phyloP scores from a whole-genome alignment of 2,113 vertebrate species.

The Helogale parvula region DNA sequence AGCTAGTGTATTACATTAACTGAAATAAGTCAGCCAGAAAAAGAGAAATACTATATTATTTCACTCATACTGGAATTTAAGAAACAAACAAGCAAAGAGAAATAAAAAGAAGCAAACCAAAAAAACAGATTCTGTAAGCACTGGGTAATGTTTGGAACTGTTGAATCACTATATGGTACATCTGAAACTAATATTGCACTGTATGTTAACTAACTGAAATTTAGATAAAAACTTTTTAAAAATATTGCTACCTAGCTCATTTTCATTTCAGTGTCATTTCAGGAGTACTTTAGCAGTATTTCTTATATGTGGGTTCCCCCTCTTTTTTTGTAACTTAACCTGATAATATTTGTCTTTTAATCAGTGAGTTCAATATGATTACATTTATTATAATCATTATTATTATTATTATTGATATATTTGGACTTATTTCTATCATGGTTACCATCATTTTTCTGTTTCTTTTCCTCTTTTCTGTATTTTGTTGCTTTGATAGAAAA shows the following conservation, averaged over 20 bases:
- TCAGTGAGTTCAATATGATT: background rate
- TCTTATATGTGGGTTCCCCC: background rate
- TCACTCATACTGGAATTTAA: background rate
- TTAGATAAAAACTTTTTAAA: background rate
- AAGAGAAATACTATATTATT: background rate
- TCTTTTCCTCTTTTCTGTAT: background rate
- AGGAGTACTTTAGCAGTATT: background rate
- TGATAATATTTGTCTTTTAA: background rate
- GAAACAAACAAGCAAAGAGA: background rate
- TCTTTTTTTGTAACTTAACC: background rate
- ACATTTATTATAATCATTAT: background rate
- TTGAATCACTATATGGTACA: background rate
- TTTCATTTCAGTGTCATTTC: slow-evolving; percentile 35
- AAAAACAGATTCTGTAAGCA: background rate
- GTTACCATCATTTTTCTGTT: background rate
- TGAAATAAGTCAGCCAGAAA: background rate
- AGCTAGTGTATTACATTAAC: background rate
- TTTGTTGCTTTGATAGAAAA: background rate
- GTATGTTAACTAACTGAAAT: background rate
- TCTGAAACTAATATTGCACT: background rate
- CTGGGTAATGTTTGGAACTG: background rate
- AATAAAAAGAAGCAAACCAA: background rate
- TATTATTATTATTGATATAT: background rate
- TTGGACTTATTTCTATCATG: background rate
- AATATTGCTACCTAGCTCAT: background rate